Evolutionary conservation across 2,888 invertebrate genomes (phyloP).

Genomic region (Ophion costatus): DNA sequence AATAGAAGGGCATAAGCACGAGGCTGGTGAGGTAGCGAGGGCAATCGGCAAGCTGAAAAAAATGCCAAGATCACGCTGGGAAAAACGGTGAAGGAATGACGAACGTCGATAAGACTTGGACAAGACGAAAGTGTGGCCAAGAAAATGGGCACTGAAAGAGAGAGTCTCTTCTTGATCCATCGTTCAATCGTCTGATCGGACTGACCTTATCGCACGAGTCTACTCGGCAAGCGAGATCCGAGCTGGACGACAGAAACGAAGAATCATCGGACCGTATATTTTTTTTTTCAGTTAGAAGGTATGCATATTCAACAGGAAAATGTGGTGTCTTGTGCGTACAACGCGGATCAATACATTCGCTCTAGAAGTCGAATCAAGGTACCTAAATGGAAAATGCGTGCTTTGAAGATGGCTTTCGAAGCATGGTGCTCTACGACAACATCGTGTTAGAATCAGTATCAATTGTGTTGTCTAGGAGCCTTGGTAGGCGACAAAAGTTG

Average conservation of each 20-base stretch:
- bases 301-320: too few relatives aligned
- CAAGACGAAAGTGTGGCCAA: background rate
- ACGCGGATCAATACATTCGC: too few relatives aligned
- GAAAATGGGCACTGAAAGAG: background rate
- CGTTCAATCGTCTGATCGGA: background rate
- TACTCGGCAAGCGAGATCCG: background rate
- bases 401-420: background rate
- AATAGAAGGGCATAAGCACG: slow-evolving; percentile 26
- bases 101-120: background rate
- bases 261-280: background rate
- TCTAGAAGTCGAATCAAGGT: too few relatives aligned
- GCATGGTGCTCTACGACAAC: slow-evolving; percentile 5
- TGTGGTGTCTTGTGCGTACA: too few relatives aligned
- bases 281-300: too few relatives aligned
- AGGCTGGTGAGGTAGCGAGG: slow-evolving; percentile 37
- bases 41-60: slow-evolving; percentile 45
- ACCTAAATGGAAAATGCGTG: too few relatives aligned
- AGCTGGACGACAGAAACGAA: background rate
- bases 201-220: background rate
- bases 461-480: slow-evolving; percentile 42
- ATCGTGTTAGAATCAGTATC: slow-evolving; percentile 17
- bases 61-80: slow-evolving; percentile 62
- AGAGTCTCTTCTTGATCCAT: background rate
- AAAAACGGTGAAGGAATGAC: background rate
- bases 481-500: slow-evolving; percentile 49